Conservation (phyloP, 2,113 vertebrate species). For the Lophotis ruficrista region DNA sequence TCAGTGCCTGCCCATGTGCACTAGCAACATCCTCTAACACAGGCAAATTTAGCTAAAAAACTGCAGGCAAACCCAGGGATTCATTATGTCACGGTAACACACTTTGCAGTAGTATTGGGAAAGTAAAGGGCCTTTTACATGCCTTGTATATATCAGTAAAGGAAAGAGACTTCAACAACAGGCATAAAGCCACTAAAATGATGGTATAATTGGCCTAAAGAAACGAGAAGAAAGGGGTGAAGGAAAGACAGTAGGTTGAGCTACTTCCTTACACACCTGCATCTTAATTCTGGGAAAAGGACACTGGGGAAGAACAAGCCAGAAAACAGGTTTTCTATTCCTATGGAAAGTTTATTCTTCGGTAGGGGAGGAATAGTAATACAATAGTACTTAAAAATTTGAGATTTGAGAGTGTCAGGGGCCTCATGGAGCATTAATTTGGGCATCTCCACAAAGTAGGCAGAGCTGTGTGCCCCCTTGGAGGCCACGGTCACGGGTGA, state of each 20-base stretch:
- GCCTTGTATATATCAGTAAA: not conserved
- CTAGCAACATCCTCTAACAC: not conserved
- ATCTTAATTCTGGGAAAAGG: not conserved
- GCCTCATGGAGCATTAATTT: not conserved
- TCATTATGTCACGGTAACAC: not conserved
- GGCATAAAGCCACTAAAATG: not conserved
- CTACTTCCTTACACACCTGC: not conserved
- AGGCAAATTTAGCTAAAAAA: not conserved
- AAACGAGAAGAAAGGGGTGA: not conserved
- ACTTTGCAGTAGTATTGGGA: not conserved
- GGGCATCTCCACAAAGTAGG: not conserved
- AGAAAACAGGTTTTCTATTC: not conserved
- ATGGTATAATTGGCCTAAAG: not conserved
- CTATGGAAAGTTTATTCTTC: not conserved
- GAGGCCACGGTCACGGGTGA: fast-evolving
- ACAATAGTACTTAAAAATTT: not conserved
- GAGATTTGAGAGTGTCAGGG: not conserved
- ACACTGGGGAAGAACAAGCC: not conserved
- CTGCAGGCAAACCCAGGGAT: not conserved
- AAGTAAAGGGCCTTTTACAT: not conserved
- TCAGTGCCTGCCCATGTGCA: not conserved
- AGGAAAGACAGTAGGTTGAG: not conserved
- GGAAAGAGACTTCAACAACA: not conserved
- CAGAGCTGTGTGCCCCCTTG: not conserved
- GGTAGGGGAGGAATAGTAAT: fast-evolving